These are phyloP conservation scores for Haliclona indistincta DNA, from an alignment of 37 sponge, comb jelly and placozoan species.

Conservation along the genomic window DNA sequence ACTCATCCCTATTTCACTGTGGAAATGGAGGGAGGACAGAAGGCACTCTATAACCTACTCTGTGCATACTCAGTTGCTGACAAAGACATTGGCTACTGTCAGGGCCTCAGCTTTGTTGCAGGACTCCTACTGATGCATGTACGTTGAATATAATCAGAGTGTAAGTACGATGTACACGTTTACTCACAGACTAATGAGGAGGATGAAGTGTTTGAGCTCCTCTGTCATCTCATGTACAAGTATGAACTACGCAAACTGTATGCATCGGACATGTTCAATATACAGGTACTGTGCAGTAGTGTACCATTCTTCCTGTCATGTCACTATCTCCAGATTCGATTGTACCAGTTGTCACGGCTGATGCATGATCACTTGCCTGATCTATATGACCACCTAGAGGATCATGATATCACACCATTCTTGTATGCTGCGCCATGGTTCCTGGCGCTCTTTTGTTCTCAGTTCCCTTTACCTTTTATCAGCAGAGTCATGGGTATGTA, in stretches of 20 bases:
- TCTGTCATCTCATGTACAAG: conserved; percentile 57
- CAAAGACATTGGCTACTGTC: conserved; percentile 91
- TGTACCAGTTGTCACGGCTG: conserved; percentile 86
- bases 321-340: conserved; percentile 37
- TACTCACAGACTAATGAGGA: conserved; percentile 57
- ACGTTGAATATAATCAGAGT: conserved; percentile 22
- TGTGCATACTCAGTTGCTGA: conserved; percentile 88
- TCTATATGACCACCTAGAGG: conserved; percentile 65
- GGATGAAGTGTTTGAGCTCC: conserved; percentile 46
- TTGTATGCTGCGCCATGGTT: conserved; percentile 93
- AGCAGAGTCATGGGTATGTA: conserved; percentile 81
- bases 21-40: conserved; percentile 52
- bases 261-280: conserved; percentile 35
- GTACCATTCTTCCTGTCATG: neutral
- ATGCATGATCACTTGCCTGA: conserved; percentile 74
- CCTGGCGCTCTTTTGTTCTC: conserved; percentile 87
- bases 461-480: conserved; percentile 77
- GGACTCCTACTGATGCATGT: conserved; percentile 92
- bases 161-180: neutral
- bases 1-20: conserved; percentile 79
- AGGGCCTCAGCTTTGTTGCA: conserved; percentile 92
- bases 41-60: conserved; percentile 58
- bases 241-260: conserved; percentile 70
- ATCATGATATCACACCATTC: conserved; percentile 73
- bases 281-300: conserved; percentile 53